Percentiles rank a stretch among this genome's conserved stretches.
These are phyloP conservation scores for Platalea minor DNA, from an alignment of 2,797 vertebrate genomes.

Conservation along the genomic window DNA sequence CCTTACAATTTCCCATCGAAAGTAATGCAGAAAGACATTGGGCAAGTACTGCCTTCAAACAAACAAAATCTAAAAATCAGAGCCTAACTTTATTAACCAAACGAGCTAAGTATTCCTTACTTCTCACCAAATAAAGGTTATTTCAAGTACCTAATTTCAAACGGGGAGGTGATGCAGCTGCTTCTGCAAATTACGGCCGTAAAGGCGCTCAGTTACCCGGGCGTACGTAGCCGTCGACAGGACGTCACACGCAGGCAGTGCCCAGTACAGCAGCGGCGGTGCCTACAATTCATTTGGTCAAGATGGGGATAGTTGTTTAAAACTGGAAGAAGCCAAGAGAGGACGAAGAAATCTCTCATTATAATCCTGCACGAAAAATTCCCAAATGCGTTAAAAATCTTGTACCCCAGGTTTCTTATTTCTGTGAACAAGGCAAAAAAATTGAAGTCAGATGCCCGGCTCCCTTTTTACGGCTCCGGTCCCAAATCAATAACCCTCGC, in stretches of 20 bases:
- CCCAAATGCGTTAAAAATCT: not conserved
- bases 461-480: not conserved
- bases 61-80: not conserved
- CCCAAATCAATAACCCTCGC: not conserved
- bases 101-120: not conserved
- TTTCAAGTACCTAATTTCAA: not conserved
- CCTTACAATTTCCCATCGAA: not conserved
- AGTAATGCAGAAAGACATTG: not conserved
- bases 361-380: not conserved
- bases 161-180: not conserved
- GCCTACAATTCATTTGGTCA: not conserved
- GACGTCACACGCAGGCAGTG: not conserved
- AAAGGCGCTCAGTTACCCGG: not conserved
- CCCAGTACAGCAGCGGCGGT: not conserved
- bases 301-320: not conserved
- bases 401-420: not conserved
- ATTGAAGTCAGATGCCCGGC: not conserved
- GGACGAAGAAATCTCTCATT: not conserved
- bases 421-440: not conserved
- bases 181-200: not conserved
- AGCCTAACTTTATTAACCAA: not conserved
- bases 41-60: not conserved
- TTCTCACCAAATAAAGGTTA: not conserved
- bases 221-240: accelerated
- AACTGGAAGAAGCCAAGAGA: not conserved